phyloP scores from a whole-genome alignment of 2,797 vertebrate genomes.

The Propithecus deckenii region DNA sequence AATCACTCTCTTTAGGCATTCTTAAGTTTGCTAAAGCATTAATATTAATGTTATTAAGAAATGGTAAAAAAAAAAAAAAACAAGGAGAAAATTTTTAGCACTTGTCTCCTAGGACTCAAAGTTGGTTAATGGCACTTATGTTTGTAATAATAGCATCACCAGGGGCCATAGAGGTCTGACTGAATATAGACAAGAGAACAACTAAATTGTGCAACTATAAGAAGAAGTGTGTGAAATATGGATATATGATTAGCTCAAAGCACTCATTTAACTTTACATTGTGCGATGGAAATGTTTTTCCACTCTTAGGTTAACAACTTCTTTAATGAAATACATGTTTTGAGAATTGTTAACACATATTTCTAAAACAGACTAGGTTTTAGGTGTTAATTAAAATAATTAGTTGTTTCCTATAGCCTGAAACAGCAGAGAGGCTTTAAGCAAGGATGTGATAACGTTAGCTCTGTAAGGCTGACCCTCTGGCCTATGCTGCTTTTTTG shows the following conservation, averaged over 20 bases:
- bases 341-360: neutral
- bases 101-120: neutral
- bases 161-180: neutral
- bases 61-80: neutral
- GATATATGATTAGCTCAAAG: neutral
- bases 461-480: neutral
- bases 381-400: neutral
- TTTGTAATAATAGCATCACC: neutral
- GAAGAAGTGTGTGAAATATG: neutral
- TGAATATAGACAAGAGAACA: neutral
- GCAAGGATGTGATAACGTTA: neutral
- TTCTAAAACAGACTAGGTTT: neutral
- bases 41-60: neutral
- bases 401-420: neutral
- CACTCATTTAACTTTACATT: neutral
- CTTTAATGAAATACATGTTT: neutral
- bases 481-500: neutral
- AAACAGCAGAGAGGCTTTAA: neutral
- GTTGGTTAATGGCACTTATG: neutral
- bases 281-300: neutral
- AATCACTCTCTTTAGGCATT: constrained; percentile 5
- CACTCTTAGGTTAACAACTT: neutral
- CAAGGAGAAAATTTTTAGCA: neutral
- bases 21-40: neutral
- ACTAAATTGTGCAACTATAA: neutral